Evolutionary conservation across 2,113 vertebrate genomes (phyloP).

Genomic region (Merops nubicus): DNA sequence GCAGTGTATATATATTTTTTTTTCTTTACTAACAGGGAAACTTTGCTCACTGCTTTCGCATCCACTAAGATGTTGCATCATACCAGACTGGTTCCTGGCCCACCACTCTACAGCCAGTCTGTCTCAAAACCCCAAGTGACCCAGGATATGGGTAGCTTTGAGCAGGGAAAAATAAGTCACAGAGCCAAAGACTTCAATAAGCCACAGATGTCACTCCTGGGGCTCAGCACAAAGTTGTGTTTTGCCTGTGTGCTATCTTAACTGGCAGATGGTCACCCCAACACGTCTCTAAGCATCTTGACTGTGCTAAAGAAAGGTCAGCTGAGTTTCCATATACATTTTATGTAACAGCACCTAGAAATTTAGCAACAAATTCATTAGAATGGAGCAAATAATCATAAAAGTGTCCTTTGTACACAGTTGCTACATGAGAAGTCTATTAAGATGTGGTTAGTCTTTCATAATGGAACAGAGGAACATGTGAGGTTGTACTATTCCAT

Average conservation of each 20-base stretch:
- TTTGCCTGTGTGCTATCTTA: not conserved
- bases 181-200: constrained; percentile 3
- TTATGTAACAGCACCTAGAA: not conserved
- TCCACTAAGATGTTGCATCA: not conserved
- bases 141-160: constrained; percentile 1
- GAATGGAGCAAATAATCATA: not conserved
- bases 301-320: not conserved
- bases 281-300: not conserved
- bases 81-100: not conserved
- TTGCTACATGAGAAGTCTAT: constrained; percentile 39
- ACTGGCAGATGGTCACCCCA: not conserved
- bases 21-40: not conserved
- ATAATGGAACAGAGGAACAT: constrained; percentile 34
- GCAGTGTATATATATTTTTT: not conserved
- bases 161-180: constrained; percentile 20
- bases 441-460: constrained; percentile 55
- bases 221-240: not conserved
- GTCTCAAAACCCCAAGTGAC: constrained; percentile 17
- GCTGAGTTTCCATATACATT: not conserved
- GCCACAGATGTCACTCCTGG: not conserved
- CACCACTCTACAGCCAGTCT: not conserved
- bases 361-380: not conserved
- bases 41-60: not conserved
- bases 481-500: not conserved
- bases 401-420: constrained; percentile 68